phyloP scores from a whole-genome alignment of 2,113 vertebrate species.

The Platysternon megacephalum region DNA sequence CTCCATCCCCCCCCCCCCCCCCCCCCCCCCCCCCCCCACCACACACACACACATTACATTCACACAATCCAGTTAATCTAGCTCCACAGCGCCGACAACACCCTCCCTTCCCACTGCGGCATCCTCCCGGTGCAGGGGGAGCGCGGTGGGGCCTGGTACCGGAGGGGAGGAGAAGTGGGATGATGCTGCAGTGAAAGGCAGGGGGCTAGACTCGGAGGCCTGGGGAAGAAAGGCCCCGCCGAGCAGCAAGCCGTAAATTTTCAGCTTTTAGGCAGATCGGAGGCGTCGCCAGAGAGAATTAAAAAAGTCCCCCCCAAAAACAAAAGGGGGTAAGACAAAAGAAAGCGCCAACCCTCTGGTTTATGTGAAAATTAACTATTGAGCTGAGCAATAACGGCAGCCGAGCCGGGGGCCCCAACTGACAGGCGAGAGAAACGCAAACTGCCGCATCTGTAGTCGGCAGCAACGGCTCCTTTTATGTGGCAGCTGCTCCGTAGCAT shows the following conservation, averaged over 20 bases:
- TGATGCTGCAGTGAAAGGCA: neutral
- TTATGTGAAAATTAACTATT: conserved; percentile 53
- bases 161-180: neutral
- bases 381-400: conserved; percentile 18
- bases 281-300: neutral
- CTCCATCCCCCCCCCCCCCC: neutral
- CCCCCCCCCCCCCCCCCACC: fast-evolving
- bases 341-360: neutral
- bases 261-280: neutral
- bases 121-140: neutral
- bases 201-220: neutral
- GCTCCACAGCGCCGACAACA: neutral
- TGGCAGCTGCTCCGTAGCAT: neutral
- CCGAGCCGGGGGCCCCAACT: neutral
- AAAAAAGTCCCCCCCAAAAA: neutral
- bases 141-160: neutral
- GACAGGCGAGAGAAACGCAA: neutral
- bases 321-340: neutral
- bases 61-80: neutral
- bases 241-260: neutral
- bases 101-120: neutral
- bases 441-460: neutral
- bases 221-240: neutral
- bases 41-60: neutral
- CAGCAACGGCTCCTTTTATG: neutral